Evolutionary conservation across 2,797 vertebrate genomes (phyloP).

Genomic region (Cossypha dichroa): DNA sequence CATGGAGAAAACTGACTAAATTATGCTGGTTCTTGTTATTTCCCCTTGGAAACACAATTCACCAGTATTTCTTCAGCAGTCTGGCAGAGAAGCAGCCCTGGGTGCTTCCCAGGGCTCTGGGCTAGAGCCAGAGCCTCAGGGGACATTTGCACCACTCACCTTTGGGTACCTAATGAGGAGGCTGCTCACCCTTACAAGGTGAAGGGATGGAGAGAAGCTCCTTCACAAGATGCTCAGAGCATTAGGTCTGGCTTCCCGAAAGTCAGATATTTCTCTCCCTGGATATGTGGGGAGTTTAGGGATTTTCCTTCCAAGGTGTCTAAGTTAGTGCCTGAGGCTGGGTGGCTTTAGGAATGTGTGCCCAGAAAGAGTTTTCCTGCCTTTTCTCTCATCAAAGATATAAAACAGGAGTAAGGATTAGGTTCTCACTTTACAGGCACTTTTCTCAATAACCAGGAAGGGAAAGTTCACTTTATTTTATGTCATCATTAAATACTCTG

Average conservation of each 20-base stretch:
- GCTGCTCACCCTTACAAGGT: background rate
- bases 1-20: background rate
- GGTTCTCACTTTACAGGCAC: background rate
- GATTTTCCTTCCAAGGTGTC: background rate
- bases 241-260: background rate
- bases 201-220: background rate
- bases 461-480: background rate
- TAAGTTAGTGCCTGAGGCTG: background rate
- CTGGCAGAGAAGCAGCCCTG: background rate
- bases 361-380: background rate
- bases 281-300: background rate
- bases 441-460: background rate
- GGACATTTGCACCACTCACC: background rate
- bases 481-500: background rate
- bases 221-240: background rate
- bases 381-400: background rate
- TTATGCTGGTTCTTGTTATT: background rate
- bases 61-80: background rate
- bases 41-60: background rate
- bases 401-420: background rate
- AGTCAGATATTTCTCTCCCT: background rate
- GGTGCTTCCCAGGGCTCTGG: background rate
- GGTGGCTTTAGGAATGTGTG: background rate
- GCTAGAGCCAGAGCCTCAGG: fast-evolving
- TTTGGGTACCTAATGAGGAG: background rate